phyloP scores from a whole-genome alignment of 2,888 invertebrate genomes.

The Cantharis flavilabris region DNA sequence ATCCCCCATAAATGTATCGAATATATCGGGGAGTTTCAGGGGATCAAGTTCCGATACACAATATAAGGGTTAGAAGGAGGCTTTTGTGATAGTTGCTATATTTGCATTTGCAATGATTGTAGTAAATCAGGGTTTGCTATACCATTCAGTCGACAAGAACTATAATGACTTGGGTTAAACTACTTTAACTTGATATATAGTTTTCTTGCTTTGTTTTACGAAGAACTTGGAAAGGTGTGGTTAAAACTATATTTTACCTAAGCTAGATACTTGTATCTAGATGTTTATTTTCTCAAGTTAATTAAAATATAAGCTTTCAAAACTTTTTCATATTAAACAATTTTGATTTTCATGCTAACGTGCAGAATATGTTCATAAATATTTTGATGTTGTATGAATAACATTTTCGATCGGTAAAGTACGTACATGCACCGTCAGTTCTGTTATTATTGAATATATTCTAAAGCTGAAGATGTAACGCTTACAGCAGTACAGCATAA shows the following conservation, averaged over 20 bases:
- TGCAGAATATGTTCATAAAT: background rate
- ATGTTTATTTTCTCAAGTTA: background rate
- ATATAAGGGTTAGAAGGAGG: constrained; percentile 13
- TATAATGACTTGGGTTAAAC: constrained; percentile 3
- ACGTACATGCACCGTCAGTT: background rate
- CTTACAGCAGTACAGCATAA: background rate
- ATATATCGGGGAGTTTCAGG: constrained; percentile 18
- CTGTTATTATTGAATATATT: background rate
- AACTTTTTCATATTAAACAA: background rate
- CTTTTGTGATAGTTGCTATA: constrained; percentile 17
- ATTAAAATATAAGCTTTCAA: background rate
- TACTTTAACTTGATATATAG: constrained; percentile 8
- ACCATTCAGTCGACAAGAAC: constrained; percentile 6
- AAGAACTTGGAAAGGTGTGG: background rate
- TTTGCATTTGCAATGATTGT: constrained; percentile 22
- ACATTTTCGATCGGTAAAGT: background rate
- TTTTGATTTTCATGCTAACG: background rate
- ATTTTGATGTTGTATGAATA: background rate
- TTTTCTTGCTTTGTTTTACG: background rate
- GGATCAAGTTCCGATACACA: constrained; percentile 16
- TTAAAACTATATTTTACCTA: background rate
- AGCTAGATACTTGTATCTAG: background rate
- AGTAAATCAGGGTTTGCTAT: constrained; percentile 19
- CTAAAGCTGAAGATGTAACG: background rate
- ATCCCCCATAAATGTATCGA: constrained; percentile 24